Base-by-base conservation (phyloP, 2,797 vertebrate genomes). In the Hozukius guyotensis region DNA sequence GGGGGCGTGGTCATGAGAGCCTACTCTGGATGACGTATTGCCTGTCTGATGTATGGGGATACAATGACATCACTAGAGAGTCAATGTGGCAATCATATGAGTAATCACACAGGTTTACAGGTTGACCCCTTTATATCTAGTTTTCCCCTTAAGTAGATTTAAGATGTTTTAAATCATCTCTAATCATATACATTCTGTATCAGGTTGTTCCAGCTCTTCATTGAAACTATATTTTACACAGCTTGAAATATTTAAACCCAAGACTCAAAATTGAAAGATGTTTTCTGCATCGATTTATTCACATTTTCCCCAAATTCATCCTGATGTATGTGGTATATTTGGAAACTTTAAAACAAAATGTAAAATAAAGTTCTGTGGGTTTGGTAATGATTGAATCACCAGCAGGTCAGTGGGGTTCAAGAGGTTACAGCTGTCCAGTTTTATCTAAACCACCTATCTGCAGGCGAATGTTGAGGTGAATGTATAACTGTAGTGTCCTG, bases 401-500 rank as follows among this genome's bases (percentile, higher is more conserved):
- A 52, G 27, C 66, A 60, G 86, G 63, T 82, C 79, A 80, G 73
- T 65, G 69, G 32, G 60, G 27, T 72, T 81, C 53, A 59, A 68
- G 56, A 78, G 22, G 73, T 59, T 52, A 49, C 42, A 71, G 13
- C 53, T 77, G 77, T 60, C 38, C 9, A 62, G 14, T 77, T 80
- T 70, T 27, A 79, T 73, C 22, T n/a, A 68, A 68, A 60, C 59
- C 42, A 55, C 59, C 63, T 46, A 32, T 75, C 62, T 38, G 66
- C 69, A 27, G 55, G 8, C 7, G 2, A 67, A 63, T 56, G 16
- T 46, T 27, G 60, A 65, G 52, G 75, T 78, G 24, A 82, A 84
- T 75, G 60, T 74, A 16, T 76, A 82, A 85, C 76, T 53, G 61
- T 38, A 32, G 29, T 72, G 68, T 32, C 29, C 46, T 29, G 46